Evolutionary conservation across 2,888 invertebrate species (phyloP).

Genomic region (Dione juno): DNA sequence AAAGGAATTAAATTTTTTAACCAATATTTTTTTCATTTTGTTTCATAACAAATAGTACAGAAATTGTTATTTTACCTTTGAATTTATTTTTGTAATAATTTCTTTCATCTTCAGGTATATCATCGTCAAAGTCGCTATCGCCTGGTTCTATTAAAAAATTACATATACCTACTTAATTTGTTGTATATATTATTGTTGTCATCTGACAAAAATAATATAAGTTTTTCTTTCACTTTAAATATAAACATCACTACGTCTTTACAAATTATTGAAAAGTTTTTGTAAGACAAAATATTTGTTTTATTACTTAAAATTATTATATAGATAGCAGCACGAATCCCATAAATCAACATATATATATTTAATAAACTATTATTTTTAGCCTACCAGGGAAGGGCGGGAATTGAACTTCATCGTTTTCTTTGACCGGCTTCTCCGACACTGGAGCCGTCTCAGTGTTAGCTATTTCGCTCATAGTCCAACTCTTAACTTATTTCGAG

Average conservation of each 20-base stretch:
- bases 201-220: not conserved
- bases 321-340: not conserved
- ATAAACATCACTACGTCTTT: not conserved
- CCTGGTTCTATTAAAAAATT: constrained; percentile 64
- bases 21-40: not conserved
- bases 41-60: not conserved
- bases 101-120: constrained; percentile 80
- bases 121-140: constrained; percentile 80
- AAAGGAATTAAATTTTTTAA: constrained; percentile 49
- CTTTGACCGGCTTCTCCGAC: constrained; percentile 70
- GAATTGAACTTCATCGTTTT: constrained; percentile 63
- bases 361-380: not conserved
- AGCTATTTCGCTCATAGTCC: constrained; percentile 69
- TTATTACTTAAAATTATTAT: not conserved
- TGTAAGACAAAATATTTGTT: constrained; percentile 3
- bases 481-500: constrained; percentile 42
- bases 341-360: not conserved
- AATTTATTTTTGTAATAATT: constrained; percentile 78
- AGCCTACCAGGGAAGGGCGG: constrained; percentile 74
- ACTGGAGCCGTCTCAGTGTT: constrained; percentile 59
- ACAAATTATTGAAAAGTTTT: not conserved
- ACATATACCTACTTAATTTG: no score
- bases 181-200: not conserved
- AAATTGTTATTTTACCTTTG: constrained; percentile 57
- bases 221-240: not conserved